phyloP scores from a whole-genome alignment of 2,113 vertebrate species.

The Oreochromis niloticus region DNA sequence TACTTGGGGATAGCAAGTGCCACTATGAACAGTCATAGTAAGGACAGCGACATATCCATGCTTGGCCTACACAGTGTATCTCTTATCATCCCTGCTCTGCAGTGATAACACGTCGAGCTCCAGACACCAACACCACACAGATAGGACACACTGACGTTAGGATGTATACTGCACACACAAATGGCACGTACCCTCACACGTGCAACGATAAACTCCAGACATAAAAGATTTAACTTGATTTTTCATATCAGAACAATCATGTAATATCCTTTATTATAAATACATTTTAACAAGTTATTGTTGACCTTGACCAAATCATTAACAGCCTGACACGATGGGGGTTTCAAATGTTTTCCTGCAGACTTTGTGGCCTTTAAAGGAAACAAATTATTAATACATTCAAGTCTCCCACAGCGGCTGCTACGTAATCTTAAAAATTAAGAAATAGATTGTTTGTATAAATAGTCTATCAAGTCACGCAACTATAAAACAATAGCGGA shows the following conservation, averaged over 20 bases:
- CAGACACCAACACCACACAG: background rate
- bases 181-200: background rate
- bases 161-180: background rate
- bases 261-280: background rate
- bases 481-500: background rate
- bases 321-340: background rate
- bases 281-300: background rate
- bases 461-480: background rate
- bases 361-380: background rate
- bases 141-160: background rate
- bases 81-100: conserved; percentile 2
- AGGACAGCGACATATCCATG: background rate
- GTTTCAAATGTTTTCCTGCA: background rate
- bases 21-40: background rate
- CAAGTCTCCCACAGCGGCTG: background rate
- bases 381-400: background rate
- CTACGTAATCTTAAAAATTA: background rate
- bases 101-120: background rate
- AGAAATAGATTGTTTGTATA: background rate
- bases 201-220: background rate
- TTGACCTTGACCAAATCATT: background rate
- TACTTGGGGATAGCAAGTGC: background rate
- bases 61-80: background rate
- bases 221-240: background rate
- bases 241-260: background rate